Base-by-base conservation (phyloP, 2,797 vertebrate species). In the Paramormyrops hopkinsi region DNA sequence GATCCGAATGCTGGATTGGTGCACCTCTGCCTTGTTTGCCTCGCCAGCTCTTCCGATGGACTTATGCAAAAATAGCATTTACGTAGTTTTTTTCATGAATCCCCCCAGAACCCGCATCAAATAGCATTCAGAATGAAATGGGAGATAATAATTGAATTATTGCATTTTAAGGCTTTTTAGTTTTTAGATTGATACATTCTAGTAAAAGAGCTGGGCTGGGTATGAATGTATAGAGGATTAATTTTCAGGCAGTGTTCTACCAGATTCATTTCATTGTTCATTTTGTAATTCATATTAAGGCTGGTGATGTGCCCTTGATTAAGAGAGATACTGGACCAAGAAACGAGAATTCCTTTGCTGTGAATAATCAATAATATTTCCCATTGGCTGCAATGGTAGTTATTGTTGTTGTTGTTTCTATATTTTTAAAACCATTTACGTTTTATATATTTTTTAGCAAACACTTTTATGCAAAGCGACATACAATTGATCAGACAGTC, bases 161-260 rank as follows among this genome's bases (percentile, higher is more conserved):
- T 89, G 86, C 73, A 87, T 51, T 89, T 89, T 85, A 91, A 90
- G 90, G 90, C 87, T 90, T 88, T 91, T 93, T 93, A 89, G 89
- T 88, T 91, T 92, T 89, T 90, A 92, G 92, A 91, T 92, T 88
- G 88, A 89, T 51, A 73, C 89, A 88, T 54, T 73, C 50, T 65
- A 54, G 33, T 54, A 37, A 59, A 89, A 22, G 25, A 19, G 53
- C 22, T 53, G 83, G 37, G 25, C 48, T 37, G 33, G 65, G 9
- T 8, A 65, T 3, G 50, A n/a, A 37, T 29, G 56, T 56, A 54
- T 56, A 5, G n/a, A 65, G n/a, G 54, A 84, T 17, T 3, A 8
- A 85, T 59, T 89, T 83, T 1, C n/a, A 69, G 88, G 25, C 54
- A 17, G 3, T 17, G 84, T 44, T 46, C 53, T n/a, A 86, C 9